These are phyloP conservation scores for Sinotaia quadrata DNA, from an alignment of 2,888 invertebrate species.

Conservation along the genomic window DNA sequence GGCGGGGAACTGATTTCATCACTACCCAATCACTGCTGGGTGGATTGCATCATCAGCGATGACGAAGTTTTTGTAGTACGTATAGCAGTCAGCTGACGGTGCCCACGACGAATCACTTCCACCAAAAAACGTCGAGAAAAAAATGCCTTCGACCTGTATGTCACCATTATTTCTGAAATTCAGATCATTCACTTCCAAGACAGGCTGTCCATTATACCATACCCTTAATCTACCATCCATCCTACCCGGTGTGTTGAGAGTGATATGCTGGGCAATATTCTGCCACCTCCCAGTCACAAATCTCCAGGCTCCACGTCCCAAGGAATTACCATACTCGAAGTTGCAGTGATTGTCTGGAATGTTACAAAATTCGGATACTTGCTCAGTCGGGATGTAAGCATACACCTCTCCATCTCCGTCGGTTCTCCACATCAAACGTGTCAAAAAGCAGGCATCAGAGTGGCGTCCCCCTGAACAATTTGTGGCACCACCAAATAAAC, in stretches of 20 bases:
- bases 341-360: no score
- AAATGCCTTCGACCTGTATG: slow-evolving; percentile 33
- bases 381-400: slow-evolving; percentile 50
- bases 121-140: slow-evolving; percentile 49
- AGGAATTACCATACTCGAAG: no score
- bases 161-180: slow-evolving; percentile 33
- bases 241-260: slow-evolving; percentile 46
- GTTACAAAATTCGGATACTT: no score
- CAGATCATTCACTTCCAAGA: slow-evolving; percentile 32
- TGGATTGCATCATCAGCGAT: not conserved
- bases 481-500: slow-evolving; percentile 46
- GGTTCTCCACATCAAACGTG: slow-evolving; percentile 57
- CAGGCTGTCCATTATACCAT: slow-evolving; percentile 34
- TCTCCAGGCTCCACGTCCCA: no score
- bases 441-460: slow-evolving; percentile 51
- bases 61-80: slow-evolving; percentile 41
- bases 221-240: slow-evolving; percentile 32
- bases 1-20: no score
- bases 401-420: slow-evolving; percentile 58
- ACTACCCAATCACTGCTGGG: not conserved
- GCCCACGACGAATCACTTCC: slow-evolving; percentile 40
- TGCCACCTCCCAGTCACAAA: no score
- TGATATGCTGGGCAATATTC: no score
- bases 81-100: slow-evolving; percentile 39
- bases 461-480: slow-evolving; percentile 51